phyloP scores from a whole-genome alignment of 2,113 vertebrate genomes.

The Gobiocypris rarus region DNA sequence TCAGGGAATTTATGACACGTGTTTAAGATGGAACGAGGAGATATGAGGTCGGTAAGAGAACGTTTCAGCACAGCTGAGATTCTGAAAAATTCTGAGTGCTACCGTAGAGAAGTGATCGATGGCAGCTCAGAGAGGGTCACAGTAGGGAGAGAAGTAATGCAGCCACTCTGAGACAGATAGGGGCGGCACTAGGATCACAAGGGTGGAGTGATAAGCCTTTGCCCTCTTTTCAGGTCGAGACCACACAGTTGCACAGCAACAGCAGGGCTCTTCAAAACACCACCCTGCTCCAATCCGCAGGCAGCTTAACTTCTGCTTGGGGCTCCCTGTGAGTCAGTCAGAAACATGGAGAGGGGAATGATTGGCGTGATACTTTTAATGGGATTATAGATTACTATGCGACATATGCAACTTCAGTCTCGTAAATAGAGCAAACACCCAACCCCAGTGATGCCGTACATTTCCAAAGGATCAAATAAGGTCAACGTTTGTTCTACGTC shows the following conservation, averaged over 20 bases:
- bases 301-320: neutral
- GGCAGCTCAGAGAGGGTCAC: neutral
- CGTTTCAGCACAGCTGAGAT: constrained; percentile 11
- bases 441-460: constrained; percentile 18
- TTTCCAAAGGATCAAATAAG: constrained; percentile 51
- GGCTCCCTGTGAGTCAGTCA: constrained; percentile 10
- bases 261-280: constrained; percentile 8
- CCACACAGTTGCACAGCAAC: constrained; percentile 6
- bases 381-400: constrained; percentile 48
- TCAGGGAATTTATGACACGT: constrained; percentile 41
- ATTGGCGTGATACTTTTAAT: constrained; percentile 40
- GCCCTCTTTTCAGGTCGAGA: constrained; percentile 27
- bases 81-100: constrained; percentile 14
- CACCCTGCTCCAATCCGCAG: constrained; percentile 7
- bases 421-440: constrained; percentile 41
- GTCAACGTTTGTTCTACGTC: constrained; percentile 26
- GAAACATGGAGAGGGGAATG: constrained; percentile 4
- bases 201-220: constrained; percentile 30
- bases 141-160: constrained; percentile 36
- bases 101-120: constrained; percentile 26
- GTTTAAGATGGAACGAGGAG: constrained; percentile 20
- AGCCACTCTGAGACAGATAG: neutral
- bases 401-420: constrained; percentile 43
- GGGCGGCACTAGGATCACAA: constrained; percentile 22
- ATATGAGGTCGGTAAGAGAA: constrained; percentile 2